phyloP scores from a whole-genome alignment of 2,113 vertebrate species.

The Nycticryphes semicollaris region DNA sequence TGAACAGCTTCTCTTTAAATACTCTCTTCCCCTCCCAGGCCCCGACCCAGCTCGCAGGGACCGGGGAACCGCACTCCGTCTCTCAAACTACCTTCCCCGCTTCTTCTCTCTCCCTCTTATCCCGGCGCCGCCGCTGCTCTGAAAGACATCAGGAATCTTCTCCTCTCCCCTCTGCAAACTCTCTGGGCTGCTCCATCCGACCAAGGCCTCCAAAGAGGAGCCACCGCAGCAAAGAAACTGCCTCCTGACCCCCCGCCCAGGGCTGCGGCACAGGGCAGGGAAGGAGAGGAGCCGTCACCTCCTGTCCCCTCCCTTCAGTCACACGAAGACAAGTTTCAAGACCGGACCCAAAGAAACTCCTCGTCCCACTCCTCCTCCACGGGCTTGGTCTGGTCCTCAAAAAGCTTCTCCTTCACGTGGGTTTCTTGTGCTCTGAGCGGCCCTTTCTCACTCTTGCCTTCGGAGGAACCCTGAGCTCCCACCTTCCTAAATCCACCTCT shows the following conservation, averaged over 20 bases:
- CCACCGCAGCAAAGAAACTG: background rate
- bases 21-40: too few species aligned
- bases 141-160: background rate
- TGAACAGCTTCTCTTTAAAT: background rate
- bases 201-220: rapidly evolving
- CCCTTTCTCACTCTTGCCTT: background rate
- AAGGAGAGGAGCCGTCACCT: background rate
- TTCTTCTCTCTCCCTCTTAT: background rate
- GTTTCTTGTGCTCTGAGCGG: background rate
- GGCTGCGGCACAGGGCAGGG: background rate
- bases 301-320: background rate
- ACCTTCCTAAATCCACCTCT: rapidly evolving
- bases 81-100: rapidly evolving
- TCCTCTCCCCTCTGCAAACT: background rate
- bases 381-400: background rate
- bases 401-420: rapidly evolving
- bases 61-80: rapidly evolving
- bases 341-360: background rate
- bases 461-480: rapidly evolving
- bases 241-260: background rate
- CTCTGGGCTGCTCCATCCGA: background rate
- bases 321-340: background rate
- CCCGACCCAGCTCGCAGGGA: background rate
- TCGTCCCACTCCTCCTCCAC: background rate
- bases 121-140: background rate